A percentile compares a stretch with the other conserved stretches of the same genome.
These are phyloP conservation scores for Notolepis coatsorum DNA, from an alignment of 2,797 vertebrate species.

Conservation along the genomic window DNA sequence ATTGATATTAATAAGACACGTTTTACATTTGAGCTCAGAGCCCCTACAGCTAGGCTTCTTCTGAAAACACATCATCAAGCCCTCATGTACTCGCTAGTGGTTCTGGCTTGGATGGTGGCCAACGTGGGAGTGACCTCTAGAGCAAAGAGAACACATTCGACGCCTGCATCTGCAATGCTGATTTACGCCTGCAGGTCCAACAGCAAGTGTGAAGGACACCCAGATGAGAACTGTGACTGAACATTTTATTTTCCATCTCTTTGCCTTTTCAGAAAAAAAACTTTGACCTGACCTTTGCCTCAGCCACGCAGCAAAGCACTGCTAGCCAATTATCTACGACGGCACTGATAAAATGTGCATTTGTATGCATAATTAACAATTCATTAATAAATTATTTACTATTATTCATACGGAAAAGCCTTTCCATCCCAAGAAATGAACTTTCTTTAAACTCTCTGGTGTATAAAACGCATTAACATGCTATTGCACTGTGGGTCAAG, in stretches of 20 bases:
- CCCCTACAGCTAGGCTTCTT: not conserved
- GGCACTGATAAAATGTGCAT: constrained; percentile 28
- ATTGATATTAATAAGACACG: no score
- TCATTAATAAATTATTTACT: constrained; percentile 3
- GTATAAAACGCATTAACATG: constrained; percentile 25
- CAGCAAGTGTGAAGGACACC: constrained; percentile 44
- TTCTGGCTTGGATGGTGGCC: constrained; percentile 3
- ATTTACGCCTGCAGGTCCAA: constrained; percentile 27
- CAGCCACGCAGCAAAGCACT: not conserved
- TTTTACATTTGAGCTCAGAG: no score
- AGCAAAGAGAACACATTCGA: constrained; percentile 18
- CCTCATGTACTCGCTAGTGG: not conserved
- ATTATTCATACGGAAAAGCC: not conserved
- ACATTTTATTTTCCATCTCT: constrained; percentile 18
- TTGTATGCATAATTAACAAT: constrained; percentile 35
- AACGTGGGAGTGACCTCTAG: constrained; percentile 32
- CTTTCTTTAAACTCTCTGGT: constrained; percentile 19
- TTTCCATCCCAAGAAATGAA: not conserved
- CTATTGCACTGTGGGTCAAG: constrained; percentile 1
- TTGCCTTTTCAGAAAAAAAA: not conserved
- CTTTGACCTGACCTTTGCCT: not conserved
- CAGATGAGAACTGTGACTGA: constrained; percentile 32
- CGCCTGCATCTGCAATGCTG: constrained; percentile 45
- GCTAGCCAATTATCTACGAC: constrained; percentile 14
- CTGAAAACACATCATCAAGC: not conserved